Conservation (phyloP, 2,888 invertebrate species). For the Gandaritis pyraliata region DNA sequence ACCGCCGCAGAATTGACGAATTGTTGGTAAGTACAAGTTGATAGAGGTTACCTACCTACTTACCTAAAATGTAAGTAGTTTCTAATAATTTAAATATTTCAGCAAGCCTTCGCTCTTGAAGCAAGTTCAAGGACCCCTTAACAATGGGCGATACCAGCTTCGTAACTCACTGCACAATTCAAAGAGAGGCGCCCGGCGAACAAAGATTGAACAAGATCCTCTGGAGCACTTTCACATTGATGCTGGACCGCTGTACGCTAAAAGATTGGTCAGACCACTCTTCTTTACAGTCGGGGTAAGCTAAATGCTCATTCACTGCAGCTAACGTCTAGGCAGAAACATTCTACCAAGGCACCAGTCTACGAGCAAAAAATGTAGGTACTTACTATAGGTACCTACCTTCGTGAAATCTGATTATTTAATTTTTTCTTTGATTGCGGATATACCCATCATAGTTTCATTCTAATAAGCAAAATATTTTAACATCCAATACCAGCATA, state of each 20-base stretch:
- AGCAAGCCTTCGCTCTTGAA: conserved; percentile 56
- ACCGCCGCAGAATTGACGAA: conserved; percentile 66
- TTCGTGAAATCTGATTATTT: too few relatives aligned
- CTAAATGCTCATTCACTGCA: too few relatives aligned
- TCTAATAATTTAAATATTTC: conserved; percentile 40
- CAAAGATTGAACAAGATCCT: conserved; percentile 62
- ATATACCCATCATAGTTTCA: too few relatives aligned
- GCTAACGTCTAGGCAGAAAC: too few relatives aligned
- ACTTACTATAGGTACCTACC: too few relatives aligned
- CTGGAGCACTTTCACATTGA: conserved; percentile 72
- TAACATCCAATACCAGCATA: too few relatives aligned
- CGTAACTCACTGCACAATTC: conserved; percentile 71
- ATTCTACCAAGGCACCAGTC: too few relatives aligned
- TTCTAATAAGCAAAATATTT: too few relatives aligned
- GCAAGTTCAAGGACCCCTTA: conserved; percentile 44
- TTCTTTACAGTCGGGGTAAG: conserved; percentile 87
- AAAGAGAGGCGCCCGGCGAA: conserved; percentile 55
- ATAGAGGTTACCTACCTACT: conserved; percentile 22
- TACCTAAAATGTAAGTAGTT: background rate
- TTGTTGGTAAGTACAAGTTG: conserved; percentile 59
- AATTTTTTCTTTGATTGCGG: too few relatives aligned
- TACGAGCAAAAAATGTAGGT: too few relatives aligned
- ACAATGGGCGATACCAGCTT: conserved; percentile 56
- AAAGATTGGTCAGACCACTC: conserved; percentile 85
- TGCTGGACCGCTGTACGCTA: conserved; percentile 69